Evolutionary conservation across 2,113 vertebrate species (phyloP).

Genomic region (Mellivora capensis): DNA sequence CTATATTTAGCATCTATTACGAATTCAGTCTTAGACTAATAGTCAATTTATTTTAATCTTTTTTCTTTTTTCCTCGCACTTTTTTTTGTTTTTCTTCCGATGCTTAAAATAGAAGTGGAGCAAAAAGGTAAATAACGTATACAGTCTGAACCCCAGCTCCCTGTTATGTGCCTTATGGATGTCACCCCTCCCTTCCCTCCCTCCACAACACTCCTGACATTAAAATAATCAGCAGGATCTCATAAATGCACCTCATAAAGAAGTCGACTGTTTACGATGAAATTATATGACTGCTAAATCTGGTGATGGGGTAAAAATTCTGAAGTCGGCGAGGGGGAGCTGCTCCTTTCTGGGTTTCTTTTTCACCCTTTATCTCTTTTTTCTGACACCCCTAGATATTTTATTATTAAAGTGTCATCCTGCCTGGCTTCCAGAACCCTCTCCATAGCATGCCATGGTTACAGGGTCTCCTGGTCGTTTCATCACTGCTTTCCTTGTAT

Average conservation of each 20-base stretch:
- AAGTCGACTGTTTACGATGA: slow-evolving; percentile 87
- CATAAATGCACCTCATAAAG: slow-evolving; percentile 85
- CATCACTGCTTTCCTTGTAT: slow-evolving; percentile 89
- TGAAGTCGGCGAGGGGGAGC: slow-evolving; percentile 72
- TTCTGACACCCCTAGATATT: slow-evolving; percentile 89
- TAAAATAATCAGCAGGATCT: slow-evolving; percentile 89
- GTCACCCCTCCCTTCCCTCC: slow-evolving; percentile 88
- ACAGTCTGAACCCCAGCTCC: slow-evolving; percentile 96
- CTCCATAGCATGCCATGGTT: slow-evolving; percentile 97
- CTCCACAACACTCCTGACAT: slow-evolving; percentile 86
- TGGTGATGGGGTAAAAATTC: slow-evolving; percentile 90
- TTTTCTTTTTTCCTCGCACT: slow-evolving; percentile 96
- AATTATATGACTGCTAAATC: slow-evolving; percentile 87
- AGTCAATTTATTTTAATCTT: slow-evolving; percentile 99
- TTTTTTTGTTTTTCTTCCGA: slow-evolving; percentile 98
- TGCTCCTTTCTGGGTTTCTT: slow-evolving; percentile 81
- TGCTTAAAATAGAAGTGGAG: slow-evolving; percentile 99
- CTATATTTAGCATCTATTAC: slow-evolving; percentile 94
- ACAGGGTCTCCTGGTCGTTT: slow-evolving; percentile 90
- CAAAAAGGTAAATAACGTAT: slow-evolving; percentile 99
- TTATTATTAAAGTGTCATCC: slow-evolving; percentile 91
- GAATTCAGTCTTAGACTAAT: slow-evolving; percentile 94
- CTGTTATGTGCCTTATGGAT: slow-evolving; percentile 99
- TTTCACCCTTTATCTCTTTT: slow-evolving; percentile 83
- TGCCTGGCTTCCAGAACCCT: slow-evolving; percentile 95